Base-by-base conservation (phyloP, 2,888 invertebrate genomes). In the Parthenolecanium corni region DNA sequence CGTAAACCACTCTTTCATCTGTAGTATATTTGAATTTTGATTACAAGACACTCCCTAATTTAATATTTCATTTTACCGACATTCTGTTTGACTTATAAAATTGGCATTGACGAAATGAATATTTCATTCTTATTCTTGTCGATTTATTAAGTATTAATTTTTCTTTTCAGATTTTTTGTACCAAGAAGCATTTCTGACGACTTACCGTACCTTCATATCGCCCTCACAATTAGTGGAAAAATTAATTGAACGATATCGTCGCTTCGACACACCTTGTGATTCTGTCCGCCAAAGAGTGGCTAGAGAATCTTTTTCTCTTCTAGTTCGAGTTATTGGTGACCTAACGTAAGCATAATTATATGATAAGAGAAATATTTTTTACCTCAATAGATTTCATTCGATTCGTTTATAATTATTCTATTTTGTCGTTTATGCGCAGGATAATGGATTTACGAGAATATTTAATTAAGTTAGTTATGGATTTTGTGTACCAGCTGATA, bases 161-260 rank as follows among this genome's bases (percentile, higher is more conserved):
- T 57, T 36, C 63, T 56, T 72, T 73, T 21, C 78, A 89, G 90
- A 89, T 76, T 88, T 92, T 76, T 81, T 89, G 74, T 94, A 90
- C 77, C 92, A 93, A 79, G 97, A 98, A 79, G 96, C 97, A 67
- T 98, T 98, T 77, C 81, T 97, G 69, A 92, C 95, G 62, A 98
- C 97, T 65, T 98, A 97, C 77, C 82, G 96, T 69, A 96, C 95
- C 66, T 95, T 96, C 78, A 85, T 96, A 73, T 80, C 87, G 65
- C 92, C 96, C 23, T 76, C 83, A 71, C 89, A 88, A 68, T 79
- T 96, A 68, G 83, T 95, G 68, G 82, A 84, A 71, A 91, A 94
- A 71, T 77, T 96, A 64, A 84, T 90, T 72, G 82, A 86, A 71
- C 81, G 84, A 70, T 87, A 80, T 77, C 84, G 84, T 73, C 79